Percentiles rank a stretch among this genome's conserved stretches.
Conservation (phyloP, 2,888 invertebrate species). For the Monopis laevigella region DNA sequence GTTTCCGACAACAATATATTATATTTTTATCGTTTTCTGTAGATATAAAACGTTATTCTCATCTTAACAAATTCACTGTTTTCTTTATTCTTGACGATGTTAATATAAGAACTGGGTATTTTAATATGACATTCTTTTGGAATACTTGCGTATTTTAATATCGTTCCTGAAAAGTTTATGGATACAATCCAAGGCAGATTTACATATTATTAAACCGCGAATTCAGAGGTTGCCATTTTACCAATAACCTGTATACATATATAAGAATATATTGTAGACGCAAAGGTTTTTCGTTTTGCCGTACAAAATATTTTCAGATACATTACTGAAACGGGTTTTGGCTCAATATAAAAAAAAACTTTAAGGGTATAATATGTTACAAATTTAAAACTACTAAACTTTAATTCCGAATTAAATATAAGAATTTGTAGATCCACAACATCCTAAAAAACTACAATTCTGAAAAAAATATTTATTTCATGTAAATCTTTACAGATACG, state of each 20-base stretch:
- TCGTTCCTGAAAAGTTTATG: conserved; percentile 25
- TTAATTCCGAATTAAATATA: too few species aligned
- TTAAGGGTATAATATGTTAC: too few species aligned
- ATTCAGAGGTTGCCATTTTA: conserved; percentile 1
- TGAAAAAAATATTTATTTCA: too few species aligned
- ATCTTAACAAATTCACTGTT: conserved; percentile 2
- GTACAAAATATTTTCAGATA: too few species aligned
- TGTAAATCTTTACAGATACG: too few species aligned
- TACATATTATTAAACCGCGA: conserved; percentile 23
- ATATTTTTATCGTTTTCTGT: conserved; percentile 1
- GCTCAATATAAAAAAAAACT: too few species aligned
- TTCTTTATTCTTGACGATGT: conserved; percentile 9
- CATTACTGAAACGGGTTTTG: too few species aligned
- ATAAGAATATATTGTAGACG: too few species aligned
- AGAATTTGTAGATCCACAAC: too few species aligned
- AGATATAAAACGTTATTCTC: not conserved
- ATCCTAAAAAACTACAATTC: too few species aligned
- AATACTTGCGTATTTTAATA: conserved; percentile 20
- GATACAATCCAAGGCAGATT: conserved; percentile 22
- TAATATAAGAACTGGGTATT: conserved; percentile 14
- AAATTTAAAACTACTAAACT: too few species aligned
- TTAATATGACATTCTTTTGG: conserved; percentile 12
- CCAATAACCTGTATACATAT: not conserved
- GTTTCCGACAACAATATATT: not conserved
- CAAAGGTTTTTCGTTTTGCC: too few species aligned